A percentile compares a stretch with the other conserved stretches of the same genome.
Conservation (phyloP, 2,113 vertebrate genomes). For the Aptenodytes patagonicus region DNA sequence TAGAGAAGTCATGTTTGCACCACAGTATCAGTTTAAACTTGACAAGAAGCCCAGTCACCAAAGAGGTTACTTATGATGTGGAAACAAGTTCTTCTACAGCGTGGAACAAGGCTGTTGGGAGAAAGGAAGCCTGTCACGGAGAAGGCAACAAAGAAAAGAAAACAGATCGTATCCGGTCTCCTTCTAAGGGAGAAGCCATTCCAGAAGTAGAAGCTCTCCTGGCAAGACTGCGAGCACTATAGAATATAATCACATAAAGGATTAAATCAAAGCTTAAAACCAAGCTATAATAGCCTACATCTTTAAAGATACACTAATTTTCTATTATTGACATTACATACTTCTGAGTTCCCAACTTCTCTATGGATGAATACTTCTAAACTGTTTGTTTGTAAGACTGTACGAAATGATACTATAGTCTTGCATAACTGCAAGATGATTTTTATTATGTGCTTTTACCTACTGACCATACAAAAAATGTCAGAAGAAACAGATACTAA, state of each 20-base stretch:
- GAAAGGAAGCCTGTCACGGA: constrained; percentile 62
- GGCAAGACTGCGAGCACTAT: constrained; percentile 89
- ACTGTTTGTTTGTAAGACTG: background rate
- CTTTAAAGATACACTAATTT: constrained; percentile 40
- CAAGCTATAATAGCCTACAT: constrained; percentile 7
- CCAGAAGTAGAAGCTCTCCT: constrained; percentile 92
- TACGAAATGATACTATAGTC: background rate
- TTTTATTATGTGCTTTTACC: constrained; percentile 9
- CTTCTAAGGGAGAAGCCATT: constrained; percentile 75
- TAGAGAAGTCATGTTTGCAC: constrained; percentile 84
- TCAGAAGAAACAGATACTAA: background rate
- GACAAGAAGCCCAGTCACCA: constrained; percentile 77
- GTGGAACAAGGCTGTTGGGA: constrained; percentile 68
- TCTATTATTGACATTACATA: constrained; percentile 19
- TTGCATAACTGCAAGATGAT: constrained; percentile 8
- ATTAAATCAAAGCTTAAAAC: constrained; percentile 42
- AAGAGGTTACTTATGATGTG: constrained; percentile 82
- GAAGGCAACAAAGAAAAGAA: constrained; percentile 75
- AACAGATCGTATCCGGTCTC: constrained; percentile 43
- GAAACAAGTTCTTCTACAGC: constrained; percentile 73
- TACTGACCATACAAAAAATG: background rate
- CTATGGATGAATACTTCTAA: background rate
- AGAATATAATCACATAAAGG: constrained; percentile 51
- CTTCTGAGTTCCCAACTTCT: constrained; percentile 24
- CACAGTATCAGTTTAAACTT: constrained; percentile 80